Percentiles rank a stretch among this genome's conserved stretches.
phyloP scores from a whole-genome alignment of 1,140 invertebrate species.

The Drosophila grimshawi region DNA sequence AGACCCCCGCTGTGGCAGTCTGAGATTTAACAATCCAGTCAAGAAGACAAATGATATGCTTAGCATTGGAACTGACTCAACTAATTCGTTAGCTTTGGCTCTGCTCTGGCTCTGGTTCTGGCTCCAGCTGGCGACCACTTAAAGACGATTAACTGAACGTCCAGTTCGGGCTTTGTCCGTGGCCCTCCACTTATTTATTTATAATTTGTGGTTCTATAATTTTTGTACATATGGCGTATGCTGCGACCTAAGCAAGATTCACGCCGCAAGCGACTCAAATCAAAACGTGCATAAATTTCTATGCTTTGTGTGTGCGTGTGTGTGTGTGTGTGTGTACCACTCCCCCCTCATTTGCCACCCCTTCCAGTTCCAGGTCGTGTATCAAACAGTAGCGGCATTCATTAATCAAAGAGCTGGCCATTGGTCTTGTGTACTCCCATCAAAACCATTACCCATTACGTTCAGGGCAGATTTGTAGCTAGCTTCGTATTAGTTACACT shows the following conservation, averaged over 20 bases:
- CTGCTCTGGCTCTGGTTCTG: constrained; percentile 39
- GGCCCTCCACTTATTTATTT: neutral
- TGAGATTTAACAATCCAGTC: constrained; percentile 41
- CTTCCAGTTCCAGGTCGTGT: constrained; percentile 28
- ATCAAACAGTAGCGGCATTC: constrained; percentile 73
- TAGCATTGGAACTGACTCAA: constrained; percentile 52
- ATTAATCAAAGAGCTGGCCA: constrained; percentile 74
- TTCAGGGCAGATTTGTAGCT: constrained; percentile 24
- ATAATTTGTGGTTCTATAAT: constrained; percentile 59
- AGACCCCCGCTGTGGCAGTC: constrained; percentile 43
- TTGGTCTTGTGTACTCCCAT: constrained; percentile 36
- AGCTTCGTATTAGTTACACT: constrained; percentile 74
- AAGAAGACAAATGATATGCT: constrained; percentile 70
- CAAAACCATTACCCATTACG: constrained; percentile 28
- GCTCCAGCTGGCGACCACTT: constrained; percentile 54
- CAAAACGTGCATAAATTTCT: constrained; percentile 68
- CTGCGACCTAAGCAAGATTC: constrained; percentile 21
- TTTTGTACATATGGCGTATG: constrained; percentile 45
- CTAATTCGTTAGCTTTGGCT: constrained; percentile 29
- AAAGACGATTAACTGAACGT: constrained; percentile 59
- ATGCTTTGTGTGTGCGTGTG: constrained; percentile 17
- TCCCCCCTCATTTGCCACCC: neutral
- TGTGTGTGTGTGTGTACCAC: neutral
- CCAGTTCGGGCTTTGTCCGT: constrained; percentile 7
- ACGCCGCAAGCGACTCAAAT: constrained; percentile 61